Conservation (phyloP, 1,140 invertebrate species). For the Panulirus ornatus region DNA sequence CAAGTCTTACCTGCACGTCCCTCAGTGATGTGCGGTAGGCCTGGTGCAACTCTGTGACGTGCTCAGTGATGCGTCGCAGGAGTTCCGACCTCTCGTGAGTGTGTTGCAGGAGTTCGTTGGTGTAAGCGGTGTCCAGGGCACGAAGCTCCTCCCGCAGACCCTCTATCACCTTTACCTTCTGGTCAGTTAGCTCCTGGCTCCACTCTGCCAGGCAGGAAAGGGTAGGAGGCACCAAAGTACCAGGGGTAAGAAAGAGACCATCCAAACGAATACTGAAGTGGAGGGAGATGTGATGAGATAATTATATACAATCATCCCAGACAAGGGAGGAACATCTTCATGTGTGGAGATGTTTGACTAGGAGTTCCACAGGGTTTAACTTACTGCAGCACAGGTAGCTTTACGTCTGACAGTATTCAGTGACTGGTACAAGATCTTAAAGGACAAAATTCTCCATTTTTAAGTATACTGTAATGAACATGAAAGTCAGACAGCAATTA, state of each 20-base stretch:
- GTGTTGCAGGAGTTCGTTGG: slow-evolving; percentile 35
- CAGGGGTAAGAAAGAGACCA: not conserved
- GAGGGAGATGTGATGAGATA: not conserved
- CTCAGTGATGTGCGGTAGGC: slow-evolving; percentile 52
- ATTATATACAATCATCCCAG: not conserved
- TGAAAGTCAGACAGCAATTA: too few relatives aligned
- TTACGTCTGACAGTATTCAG: too few relatives aligned
- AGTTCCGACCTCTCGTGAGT: slow-evolving; percentile 47
- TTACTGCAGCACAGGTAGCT: too few relatives aligned
- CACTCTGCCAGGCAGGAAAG: slow-evolving; percentile 18
- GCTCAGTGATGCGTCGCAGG: slow-evolving; percentile 63
- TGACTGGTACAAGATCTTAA: too few relatives aligned
- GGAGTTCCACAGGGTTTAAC: too few relatives aligned
- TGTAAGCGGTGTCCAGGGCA: slow-evolving; percentile 37
- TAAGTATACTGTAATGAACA: too few relatives aligned
- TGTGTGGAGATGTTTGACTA: too few relatives aligned
- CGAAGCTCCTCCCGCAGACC: slow-evolving; percentile 46
- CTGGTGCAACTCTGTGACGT: slow-evolving; percentile 67
- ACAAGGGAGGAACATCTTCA: not conserved
- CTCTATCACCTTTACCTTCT: slow-evolving; percentile 39
- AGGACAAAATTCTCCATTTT: too few relatives aligned
- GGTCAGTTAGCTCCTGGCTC: slow-evolving; percentile 53
- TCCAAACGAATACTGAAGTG: too few relatives aligned
- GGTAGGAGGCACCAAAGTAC: not conserved
- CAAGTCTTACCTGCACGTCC: slow-evolving; percentile 40